Base-by-base conservation (phyloP, 1,140 invertebrate species). In the Drosophila sucinea region DNA sequence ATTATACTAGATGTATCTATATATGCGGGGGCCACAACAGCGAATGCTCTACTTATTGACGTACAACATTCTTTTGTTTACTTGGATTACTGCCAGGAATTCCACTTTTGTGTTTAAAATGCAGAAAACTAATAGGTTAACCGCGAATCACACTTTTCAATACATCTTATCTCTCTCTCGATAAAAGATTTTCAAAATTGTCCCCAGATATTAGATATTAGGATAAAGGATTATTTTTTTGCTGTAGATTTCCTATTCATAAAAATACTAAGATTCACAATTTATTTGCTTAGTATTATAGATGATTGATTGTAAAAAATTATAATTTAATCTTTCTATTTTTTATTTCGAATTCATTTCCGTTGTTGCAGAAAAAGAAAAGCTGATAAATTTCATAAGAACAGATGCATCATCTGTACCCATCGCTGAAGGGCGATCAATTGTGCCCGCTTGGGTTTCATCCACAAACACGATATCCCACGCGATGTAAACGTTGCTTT, bases 401-500 rank as follows among this genome's bases (percentile, higher is more conserved):
- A 81, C 76, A 91, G 86, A 96, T 97, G 96, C 96, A 96, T 93
- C 96, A 96, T 92, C 92, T 96, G 90, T 96, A 96, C 92, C 95
- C 96, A 51, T 93, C 95, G 77, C 94, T 95, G 77, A 97, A 96
- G 93, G 96, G 96, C 65, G 97, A 98, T 91, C 96, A 97, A 44
- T 93, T 98, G 63, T 98, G 97, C 91, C 97, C 97, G 29, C 93
- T 98, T 86, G 97, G 97, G n/a, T 98, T 98, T 91, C 96, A 98
- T 93, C 97, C 97, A 25, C 97, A 98, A 93, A 96, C 97, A 70
- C 94, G 97, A 77, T 98, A 97, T 96, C 97, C 97, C 11, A 98
- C 97, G 44, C 94, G 97, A 75, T 98, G 97, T 93, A 98, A 98
- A 93, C 93, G 97, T 76, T 98, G 97, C 92, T 98, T 98, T 93